Percentiles rank a stretch among this genome's conserved stretches.
These are phyloP conservation scores for Calameuta filiformis DNA, from an alignment of 2,888 invertebrate genomes.

Conservation along the genomic window DNA sequence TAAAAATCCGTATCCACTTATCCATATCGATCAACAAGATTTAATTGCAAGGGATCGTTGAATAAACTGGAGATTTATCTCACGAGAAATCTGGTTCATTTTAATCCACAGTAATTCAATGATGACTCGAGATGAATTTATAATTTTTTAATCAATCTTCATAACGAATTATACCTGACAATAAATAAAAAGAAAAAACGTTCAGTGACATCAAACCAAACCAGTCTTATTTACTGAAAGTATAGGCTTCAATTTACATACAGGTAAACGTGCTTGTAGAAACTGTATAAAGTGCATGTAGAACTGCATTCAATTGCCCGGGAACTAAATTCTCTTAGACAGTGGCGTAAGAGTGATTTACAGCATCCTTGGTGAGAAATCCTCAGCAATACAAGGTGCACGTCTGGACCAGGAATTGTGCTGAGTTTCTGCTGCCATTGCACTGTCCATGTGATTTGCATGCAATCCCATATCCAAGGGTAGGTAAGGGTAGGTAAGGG, in stretches of 20 bases:
- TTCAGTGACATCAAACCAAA: background rate
- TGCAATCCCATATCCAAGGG: conserved; percentile 31
- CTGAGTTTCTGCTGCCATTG: conserved; percentile 47
- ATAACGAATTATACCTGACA: background rate
- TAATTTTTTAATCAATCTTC: background rate
- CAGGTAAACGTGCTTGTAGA: too few species aligned
- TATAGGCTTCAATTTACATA: too few species aligned
- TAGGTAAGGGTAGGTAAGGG: conserved; percentile 20
- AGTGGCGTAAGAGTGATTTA: background rate
- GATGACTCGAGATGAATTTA: background rate
- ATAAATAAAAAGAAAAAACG: too few species aligned
- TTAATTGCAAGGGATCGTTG: conserved; percentile 33
- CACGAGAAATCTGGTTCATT: conserved; percentile 33
- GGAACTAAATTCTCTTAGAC: background rate
- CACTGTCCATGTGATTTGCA: conserved; percentile 50
- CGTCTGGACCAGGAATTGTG: conserved; percentile 38
- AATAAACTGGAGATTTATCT: conserved; percentile 25
- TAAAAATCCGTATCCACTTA: background rate
- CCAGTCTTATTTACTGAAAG: background rate
- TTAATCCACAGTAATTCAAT: conserved; percentile 41
- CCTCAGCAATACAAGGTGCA: background rate
- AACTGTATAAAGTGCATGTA: too few species aligned
- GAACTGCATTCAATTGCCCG: too few species aligned
- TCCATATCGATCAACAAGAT: conserved; percentile 36
- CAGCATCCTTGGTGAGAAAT: background rate